These are phyloP conservation scores for Aporophyla nigra DNA, from an alignment of 2,888 invertebrate genomes.

Conservation along the genomic window DNA sequence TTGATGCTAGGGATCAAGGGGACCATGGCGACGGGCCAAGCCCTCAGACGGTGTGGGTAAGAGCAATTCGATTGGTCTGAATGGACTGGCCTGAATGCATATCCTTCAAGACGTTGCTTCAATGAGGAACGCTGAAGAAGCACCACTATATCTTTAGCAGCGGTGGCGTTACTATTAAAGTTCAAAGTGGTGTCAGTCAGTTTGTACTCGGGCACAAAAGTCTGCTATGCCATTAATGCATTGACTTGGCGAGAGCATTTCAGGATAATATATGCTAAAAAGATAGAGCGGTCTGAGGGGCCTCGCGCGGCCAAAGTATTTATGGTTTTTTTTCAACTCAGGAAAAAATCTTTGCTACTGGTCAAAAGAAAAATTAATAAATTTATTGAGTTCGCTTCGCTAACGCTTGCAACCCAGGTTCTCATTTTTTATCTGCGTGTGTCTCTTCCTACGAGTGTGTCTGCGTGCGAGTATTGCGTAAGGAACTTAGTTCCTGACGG, in stretches of 20 bases:
- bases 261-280: neutral
- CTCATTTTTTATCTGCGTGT: too few species aligned
- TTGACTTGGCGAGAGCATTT: neutral
- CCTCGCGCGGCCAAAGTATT: neutral
- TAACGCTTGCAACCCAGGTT: too few species aligned
- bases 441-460: too few species aligned
- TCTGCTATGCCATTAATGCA: neutral
- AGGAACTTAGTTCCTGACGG: too few species aligned
- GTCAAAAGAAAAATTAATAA: too few species aligned
- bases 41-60: neutral
- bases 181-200: neutral
- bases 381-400: too few species aligned
- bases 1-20: too few species aligned
- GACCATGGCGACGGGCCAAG: too few species aligned
- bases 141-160: neutral
- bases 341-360: neutral
- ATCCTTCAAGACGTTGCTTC: neutral
- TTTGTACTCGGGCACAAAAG: neutral
- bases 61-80: neutral
- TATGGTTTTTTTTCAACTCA: neutral
- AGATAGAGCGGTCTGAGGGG: neutral
- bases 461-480: too few species aligned
- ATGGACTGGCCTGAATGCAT: neutral
- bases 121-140: neutral
- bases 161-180: neutral